A percentile compares a stretch with the other conserved stretches of the same genome.
Evolutionary conservation across 2,113 vertebrate genomes (phyloP).

Genomic region (Polypterus senegalus): DNA sequence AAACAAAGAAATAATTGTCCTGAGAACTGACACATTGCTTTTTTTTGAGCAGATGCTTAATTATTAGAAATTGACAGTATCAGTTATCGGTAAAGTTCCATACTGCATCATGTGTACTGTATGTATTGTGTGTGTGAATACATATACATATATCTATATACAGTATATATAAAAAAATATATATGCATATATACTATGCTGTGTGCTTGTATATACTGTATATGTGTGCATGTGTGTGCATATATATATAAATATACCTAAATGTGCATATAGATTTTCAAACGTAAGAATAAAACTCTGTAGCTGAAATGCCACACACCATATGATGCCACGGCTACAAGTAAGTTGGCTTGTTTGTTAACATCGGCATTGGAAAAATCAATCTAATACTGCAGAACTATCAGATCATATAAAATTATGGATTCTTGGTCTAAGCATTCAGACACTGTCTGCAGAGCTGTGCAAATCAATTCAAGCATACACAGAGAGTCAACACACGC

Average conservation of each 20-base stretch:
- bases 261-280: too few relatives aligned
- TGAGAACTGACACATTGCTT: slow-evolving; percentile 2
- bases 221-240: too few relatives aligned
- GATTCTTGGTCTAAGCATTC: slow-evolving; percentile 76
- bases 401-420: slow-evolving; percentile 92
- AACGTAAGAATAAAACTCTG: slow-evolving; percentile 18
- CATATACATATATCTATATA: slow-evolving; percentile 3
- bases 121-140: slow-evolving; percentile 33
- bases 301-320: slow-evolving; percentile 34
- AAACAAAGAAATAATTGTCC: slow-evolving; percentile 31
- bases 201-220: too few relatives aligned
- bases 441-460: slow-evolving; percentile 70
- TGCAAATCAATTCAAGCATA: slow-evolving; percentile 72
- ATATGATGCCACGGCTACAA: slow-evolving; percentile 46
- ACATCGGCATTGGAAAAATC: slow-evolving; percentile 73
- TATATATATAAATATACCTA: too few relatives aligned
- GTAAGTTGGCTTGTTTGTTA: slow-evolving; percentile 75
- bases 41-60: slow-evolving; percentile 18
- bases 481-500: slow-evolving; percentile 66
- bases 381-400: slow-evolving; percentile 86
- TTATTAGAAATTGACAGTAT: slow-evolving; percentile 28
- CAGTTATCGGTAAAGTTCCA: slow-evolving; percentile 33
- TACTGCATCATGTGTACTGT: slow-evolving; percentile 33
- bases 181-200: too few relatives aligned
- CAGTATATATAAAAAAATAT: too few relatives aligned